A percentile compares a stretch with the other conserved stretches of the same genome.
phyloP scores from a whole-genome alignment of 2,113 vertebrate genomes.

The Rhipidura dahli region DNA sequence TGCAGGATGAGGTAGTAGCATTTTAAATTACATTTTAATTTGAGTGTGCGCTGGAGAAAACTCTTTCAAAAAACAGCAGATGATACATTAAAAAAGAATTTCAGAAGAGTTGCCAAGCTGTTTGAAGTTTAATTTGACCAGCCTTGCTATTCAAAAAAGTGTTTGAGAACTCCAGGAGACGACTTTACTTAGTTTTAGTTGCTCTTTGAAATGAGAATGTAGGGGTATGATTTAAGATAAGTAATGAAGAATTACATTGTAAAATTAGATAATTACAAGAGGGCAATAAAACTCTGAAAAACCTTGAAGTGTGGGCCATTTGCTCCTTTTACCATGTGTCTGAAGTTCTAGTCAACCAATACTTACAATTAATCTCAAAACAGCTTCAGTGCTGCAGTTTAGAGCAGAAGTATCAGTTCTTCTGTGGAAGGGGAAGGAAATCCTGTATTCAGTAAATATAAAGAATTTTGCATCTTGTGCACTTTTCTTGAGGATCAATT shows the following conservation, averaged over 20 bases:
- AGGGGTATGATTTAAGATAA: neutral
- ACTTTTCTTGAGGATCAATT: neutral
- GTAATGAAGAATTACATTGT: neutral
- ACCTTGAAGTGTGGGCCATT: neutral
- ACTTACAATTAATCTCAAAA: neutral
- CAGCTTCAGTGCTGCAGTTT: neutral
- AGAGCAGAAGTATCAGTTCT: neutral
- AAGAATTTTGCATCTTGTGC: neutral
- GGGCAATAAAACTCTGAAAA: neutral
- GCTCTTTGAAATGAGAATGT: neutral
- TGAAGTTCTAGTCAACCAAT: neutral
- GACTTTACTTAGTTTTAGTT: neutral
- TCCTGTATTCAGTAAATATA: neutral
- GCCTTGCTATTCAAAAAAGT: neutral
- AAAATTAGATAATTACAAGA: neutral
- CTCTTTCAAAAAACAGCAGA: neutral
- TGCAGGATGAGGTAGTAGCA: neutral
- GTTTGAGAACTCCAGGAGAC: neutral
- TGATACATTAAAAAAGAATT: neutral
- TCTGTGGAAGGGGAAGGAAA: neutral
- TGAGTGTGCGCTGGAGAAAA: neutral
- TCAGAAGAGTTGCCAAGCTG: neutral
- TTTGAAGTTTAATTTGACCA: conserved; percentile 3
- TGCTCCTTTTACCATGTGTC: neutral
- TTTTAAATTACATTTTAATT: neutral